Percentiles rank a stretch among this genome's conserved stretches.
Evolutionary conservation across 2,113 vertebrate species (phyloP).

Genomic region (Pampusana beccarii): DNA sequence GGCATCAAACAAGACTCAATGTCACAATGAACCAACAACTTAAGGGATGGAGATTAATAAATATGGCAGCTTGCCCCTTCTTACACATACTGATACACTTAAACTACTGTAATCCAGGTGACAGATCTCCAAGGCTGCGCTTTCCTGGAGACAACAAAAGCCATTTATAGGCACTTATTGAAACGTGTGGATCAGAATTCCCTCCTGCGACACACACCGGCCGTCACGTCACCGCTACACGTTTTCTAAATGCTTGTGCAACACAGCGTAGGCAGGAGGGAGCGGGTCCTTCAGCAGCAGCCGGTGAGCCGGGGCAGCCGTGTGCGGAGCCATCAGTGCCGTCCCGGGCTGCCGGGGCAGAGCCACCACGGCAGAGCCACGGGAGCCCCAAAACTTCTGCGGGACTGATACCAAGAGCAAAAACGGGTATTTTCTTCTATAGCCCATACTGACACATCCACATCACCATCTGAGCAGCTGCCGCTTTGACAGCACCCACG

Average conservation of each 20-base stretch:
- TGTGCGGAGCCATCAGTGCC: rapidly evolving
- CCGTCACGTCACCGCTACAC: not conserved
- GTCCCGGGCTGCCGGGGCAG: not conserved
- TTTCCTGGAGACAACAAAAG: not conserved
- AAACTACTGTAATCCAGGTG: not conserved
- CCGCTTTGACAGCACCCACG: not conserved
- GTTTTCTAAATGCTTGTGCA: not conserved
- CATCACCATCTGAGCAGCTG: not conserved
- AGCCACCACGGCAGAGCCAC: not conserved
- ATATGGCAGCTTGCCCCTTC: not conserved
- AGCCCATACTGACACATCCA: not conserved
- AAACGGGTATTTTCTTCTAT: not conserved
- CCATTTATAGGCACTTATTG: not conserved
- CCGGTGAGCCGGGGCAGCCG: rapidly evolving
- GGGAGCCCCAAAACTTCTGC: not conserved
- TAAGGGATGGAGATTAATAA: not conserved
- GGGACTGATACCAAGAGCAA: not conserved
- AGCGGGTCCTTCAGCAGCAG: not conserved
- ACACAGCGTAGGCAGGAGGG: not conserved
- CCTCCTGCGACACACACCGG: not conserved
- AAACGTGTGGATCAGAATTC: not conserved
- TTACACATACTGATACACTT: not conserved
- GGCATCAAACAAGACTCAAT: constrained; percentile 33
- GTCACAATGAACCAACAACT: constrained; percentile 54
- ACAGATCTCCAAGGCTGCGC: not conserved